Conservation (phyloP, 2,113 vertebrate genomes). For the Turnix velox region DNA sequence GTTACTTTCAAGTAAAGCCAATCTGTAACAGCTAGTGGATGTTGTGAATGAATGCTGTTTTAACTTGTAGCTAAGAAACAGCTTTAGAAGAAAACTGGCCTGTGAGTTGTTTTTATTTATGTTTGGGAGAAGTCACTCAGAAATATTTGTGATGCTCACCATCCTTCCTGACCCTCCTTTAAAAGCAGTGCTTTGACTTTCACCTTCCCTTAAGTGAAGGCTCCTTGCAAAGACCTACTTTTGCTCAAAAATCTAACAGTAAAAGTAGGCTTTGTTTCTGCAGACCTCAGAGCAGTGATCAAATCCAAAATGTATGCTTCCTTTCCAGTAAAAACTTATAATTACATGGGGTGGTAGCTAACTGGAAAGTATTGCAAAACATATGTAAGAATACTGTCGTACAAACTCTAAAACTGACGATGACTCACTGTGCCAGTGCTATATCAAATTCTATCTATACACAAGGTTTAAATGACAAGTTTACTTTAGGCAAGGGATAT, state of each 20-base stretch:
- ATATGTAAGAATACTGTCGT: slow-evolving; percentile 61
- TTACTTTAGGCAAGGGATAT: slow-evolving; percentile 62
- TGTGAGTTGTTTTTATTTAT: neutral
- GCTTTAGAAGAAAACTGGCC: neutral
- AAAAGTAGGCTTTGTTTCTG: neutral
- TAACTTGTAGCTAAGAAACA: neutral
- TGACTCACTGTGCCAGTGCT: slow-evolving; percentile 40
- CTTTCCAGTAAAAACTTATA: slow-evolving; percentile 45
- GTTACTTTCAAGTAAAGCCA: neutral
- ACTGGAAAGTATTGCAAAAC: slow-evolving; percentile 63
- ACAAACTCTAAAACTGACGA: slow-evolving; percentile 59
- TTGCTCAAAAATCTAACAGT: neutral
- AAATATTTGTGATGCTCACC: neutral
- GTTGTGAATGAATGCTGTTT: neutral
- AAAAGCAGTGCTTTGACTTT: neutral
- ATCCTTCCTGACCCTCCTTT: neutral
- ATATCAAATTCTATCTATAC: slow-evolving; percentile 63
- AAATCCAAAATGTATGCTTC: slow-evolving; percentile 21
- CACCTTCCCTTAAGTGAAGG: neutral
- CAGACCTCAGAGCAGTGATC: neutral
- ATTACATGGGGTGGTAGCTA: slow-evolving; percentile 45
- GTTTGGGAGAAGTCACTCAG: neutral
- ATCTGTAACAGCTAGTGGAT: neutral
- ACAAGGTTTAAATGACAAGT: slow-evolving; percentile 61
- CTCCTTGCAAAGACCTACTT: neutral